Base-by-base conservation (phyloP, 92 coral and sea anemone species). In the Montipora capitata region DNA sequence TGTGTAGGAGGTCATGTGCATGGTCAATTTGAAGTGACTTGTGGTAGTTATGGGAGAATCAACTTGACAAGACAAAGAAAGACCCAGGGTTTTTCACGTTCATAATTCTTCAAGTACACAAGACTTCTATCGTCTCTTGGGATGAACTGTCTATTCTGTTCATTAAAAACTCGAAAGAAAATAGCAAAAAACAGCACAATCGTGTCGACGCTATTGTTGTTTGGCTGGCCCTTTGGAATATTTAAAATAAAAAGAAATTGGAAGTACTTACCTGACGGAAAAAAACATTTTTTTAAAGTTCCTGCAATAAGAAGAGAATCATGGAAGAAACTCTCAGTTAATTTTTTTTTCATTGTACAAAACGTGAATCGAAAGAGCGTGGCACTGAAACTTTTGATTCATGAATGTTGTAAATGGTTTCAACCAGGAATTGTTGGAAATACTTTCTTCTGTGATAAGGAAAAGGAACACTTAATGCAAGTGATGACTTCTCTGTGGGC, bases 1-100 rank as follows among this genome's bases (percentile, higher is more conserved):
- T 56, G 49, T 56, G 67, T 38, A 9, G 77, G 2, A 48, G 59
- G 64, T 56, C 87, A 61, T 58, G 79, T 82, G 80, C 87, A 83
- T 72, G 87, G 13, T 9, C 15, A 20, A 58, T 56, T 77, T 70
- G 79, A 52, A 4, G 20, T 54, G 69, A 1, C 20, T 12, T 17
- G 40, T 40, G 61, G 59, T 72, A 83, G 72, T 83, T 1, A 61
- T 14, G 12, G 45, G 11, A 20, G 8, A 39, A 16, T 12, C 3
- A 8, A 16, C 59, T 13, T 67, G 70, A 5, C 66, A 82, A 71
- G 71, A 57, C 48, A 11, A 10, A 54, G 7, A 40, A 70, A 9
- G 52, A 44, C 43, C 41, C 41, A 61, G 61, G 15, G 15, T 52
- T 58, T 68, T 15, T 63, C 18, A 54, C 67, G 10, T 38, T n/a